Evolutionary conservation across 2,888 invertebrate genomes (phyloP), one percentile per base, ranked within the genome.

Genomic region (Tridacna gigas): DNA sequence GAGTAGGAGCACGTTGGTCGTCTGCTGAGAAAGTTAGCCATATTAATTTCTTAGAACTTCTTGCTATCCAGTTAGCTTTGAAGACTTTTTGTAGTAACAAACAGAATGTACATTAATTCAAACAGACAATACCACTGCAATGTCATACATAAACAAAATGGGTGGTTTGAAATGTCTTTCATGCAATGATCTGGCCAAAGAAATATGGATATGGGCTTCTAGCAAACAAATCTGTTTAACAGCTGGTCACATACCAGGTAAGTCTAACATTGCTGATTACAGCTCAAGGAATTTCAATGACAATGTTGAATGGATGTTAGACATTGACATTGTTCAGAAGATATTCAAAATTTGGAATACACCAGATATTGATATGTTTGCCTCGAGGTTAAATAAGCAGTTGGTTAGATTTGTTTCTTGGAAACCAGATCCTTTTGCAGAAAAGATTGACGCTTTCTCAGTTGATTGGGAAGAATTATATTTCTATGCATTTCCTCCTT

Each of bases 401-500:
- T 22, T 63, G 22, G 51, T 74, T 22, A 13, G 74, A 12, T 79
- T 74, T 74, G 73, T 74, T 48, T 73, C 73, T 15, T 79, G 79
- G 74, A 79, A 47, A 63, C 79, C 74, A 48, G 73, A 79, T 26
- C 74, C 79, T 37, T 65, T 74, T 48, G 73, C 79, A 26, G 65
- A 51, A n/a, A n/a, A n/a, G 13, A 26, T 77, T 48, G 51, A 66
- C 74, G 80, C 80, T 67, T 75, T 81, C 77, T 61, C 77, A 37
- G 56, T 77, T 4, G 37, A 66, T 66, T 82, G 82, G 77, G 18
- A 20, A 48, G 37, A 47, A 37, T 13, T 37, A 47, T 74, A 74
- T 26, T 48, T 77, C 22, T 77, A 77, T 77, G 63, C 66, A 25
- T 77, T 82, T 77, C 74, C 82, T 25, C 82, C 77, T 82, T 77